These are phyloP conservation scores for Cantharis rufa DNA, from an alignment of 2,888 invertebrate genomes.

Conservation along the genomic window DNA sequence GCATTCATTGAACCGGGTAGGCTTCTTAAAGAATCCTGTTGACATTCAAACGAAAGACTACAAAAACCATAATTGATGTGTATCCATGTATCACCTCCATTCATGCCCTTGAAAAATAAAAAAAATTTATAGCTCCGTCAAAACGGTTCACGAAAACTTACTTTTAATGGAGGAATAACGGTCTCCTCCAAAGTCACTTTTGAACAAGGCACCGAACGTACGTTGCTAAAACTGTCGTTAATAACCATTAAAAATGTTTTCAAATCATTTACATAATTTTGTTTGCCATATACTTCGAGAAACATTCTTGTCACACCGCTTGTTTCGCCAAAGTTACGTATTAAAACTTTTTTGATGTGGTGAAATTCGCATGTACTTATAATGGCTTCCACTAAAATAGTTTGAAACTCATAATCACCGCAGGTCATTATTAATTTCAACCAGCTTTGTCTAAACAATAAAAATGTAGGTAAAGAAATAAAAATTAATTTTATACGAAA, in stretches of 20 bases:
- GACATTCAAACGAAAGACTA: neutral
- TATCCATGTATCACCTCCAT: neutral
- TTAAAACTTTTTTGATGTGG: neutral
- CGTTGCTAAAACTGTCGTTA: neutral
- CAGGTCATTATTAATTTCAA: neutral
- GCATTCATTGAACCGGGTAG: neutral
- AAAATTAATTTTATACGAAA: neutral
- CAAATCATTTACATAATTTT: neutral
- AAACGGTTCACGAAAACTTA: neutral
- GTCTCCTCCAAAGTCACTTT: neutral
- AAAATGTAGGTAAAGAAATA: neutral
- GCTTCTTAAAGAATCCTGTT: neutral
- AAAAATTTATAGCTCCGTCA: neutral
- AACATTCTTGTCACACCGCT: neutral
- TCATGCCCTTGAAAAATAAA: neutral
- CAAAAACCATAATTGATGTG: neutral
- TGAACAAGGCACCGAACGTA: neutral
- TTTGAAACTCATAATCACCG: neutral
- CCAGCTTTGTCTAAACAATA: neutral
- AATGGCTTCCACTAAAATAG: neutral
- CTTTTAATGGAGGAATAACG: neutral
- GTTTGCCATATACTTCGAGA: neutral
- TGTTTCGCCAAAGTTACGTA: no score
- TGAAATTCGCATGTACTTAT: neutral
- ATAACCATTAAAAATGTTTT: neutral